phyloP scores from a whole-genome alignment of 1,140 invertebrate species.

The Ostrea edulis region DNA sequence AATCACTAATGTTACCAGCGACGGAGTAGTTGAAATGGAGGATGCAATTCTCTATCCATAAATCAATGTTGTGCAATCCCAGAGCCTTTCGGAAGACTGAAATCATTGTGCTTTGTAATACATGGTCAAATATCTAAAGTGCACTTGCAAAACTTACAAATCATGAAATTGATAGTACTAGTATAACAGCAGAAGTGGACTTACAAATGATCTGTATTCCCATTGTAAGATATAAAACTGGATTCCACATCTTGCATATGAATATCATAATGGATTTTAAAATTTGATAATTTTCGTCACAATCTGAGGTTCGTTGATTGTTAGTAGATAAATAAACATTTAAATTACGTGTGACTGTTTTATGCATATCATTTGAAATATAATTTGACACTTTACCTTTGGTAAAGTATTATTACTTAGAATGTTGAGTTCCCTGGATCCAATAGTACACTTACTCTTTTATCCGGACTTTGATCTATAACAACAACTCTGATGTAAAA shows the following conservation, averaged over 20 bases:
- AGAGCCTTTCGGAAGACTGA: neutral
- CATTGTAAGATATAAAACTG: neutral
- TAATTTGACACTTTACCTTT: too few relatives aligned
- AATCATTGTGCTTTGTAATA: neutral
- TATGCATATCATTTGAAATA: too few relatives aligned
- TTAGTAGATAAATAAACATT: neutral
- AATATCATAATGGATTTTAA: neutral
- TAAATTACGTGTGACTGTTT: too few relatives aligned
- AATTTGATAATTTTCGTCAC: neutral
- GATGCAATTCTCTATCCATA: neutral
- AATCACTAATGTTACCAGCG: neutral
- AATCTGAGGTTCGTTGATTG: too few relatives aligned
- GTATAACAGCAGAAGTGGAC: neutral
- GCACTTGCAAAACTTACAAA: neutral
- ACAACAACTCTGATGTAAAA: too few relatives aligned
- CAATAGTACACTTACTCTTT: too few relatives aligned
- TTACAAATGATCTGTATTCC: neutral
- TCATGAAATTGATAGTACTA: too few relatives aligned
- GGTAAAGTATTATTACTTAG: too few relatives aligned
- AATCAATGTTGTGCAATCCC: neutral
- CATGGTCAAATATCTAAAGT: neutral
- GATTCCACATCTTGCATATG: neutral
- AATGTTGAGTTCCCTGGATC: too few relatives aligned
- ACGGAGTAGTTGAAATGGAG: neutral
- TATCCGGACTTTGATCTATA: too few relatives aligned